A percentile compares a stretch with the other conserved stretches of the same genome.
These are phyloP conservation scores for Macroramphosus scolopax DNA, from an alignment of 2,797 vertebrate species.

Conservation along the genomic window DNA sequence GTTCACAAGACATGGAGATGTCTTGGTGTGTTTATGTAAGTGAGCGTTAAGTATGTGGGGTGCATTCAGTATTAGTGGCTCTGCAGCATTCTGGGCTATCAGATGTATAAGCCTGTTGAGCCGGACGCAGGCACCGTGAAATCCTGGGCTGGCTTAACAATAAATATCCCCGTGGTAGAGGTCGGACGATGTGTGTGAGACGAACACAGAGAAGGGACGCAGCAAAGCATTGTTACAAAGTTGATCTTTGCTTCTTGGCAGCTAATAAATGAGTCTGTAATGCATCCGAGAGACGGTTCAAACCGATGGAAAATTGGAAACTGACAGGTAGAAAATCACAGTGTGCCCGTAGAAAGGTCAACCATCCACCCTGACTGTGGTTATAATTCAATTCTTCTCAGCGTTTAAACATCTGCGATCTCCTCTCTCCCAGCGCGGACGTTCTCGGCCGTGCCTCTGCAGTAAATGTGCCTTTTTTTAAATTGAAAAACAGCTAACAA, in stretches of 20 bases:
- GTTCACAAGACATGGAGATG: constrained; percentile 11
- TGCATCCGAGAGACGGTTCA: constrained; percentile 1
- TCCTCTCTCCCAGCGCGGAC: constrained; percentile 12
- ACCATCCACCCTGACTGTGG: neutral
- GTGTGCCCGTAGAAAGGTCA: constrained; percentile 12
- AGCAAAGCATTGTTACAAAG: constrained; percentile 7
- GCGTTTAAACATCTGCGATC: neutral
- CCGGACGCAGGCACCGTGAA: constrained; percentile 56
- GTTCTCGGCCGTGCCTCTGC: constrained; percentile 39
- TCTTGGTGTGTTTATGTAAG: constrained; percentile 8
- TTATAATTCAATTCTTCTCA: neutral
- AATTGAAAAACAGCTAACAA: constrained; percentile 41
- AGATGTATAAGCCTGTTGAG: constrained; percentile 62
- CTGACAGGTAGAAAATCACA: constrained; percentile 14
- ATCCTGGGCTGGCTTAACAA: constrained; percentile 56
- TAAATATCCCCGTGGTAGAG: constrained; percentile 19
- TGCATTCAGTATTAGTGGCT: constrained; percentile 32
- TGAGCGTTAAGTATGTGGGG: constrained; percentile 16
- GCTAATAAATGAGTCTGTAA: constrained; percentile 46
- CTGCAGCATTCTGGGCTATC: constrained; percentile 28
- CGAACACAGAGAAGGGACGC: constrained; percentile 17
- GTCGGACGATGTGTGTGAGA: constrained; percentile 6
- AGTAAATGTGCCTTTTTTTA: constrained; percentile 40
- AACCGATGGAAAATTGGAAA: constrained; percentile 6
- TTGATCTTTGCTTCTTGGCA: constrained; percentile 25